Conservation (phyloP, 2,888 invertebrate species). For the Dusona sp. region DNA sequence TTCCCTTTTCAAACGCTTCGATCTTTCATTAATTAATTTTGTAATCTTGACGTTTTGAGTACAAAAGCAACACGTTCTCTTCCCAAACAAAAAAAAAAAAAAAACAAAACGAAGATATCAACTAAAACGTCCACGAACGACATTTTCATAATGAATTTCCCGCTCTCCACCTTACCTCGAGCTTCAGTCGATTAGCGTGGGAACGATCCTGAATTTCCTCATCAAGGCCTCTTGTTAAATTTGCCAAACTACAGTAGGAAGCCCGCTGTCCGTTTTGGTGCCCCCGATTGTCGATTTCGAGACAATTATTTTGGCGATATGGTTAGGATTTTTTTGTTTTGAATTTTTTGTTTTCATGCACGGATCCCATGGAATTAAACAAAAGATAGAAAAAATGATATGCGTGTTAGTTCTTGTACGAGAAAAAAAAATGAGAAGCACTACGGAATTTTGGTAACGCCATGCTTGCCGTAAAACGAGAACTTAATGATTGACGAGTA, state of each 20-base stretch:
- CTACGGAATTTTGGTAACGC: conserved; percentile 45
- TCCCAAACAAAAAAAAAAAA: neutral
- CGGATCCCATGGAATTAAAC: conserved; percentile 73
- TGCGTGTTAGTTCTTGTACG: conserved; percentile 73
- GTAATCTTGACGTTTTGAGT: conserved; percentile 19
- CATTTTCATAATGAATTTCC: conserved; percentile 36
- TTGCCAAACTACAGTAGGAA: conserved; percentile 84
- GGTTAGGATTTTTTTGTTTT: conserved; percentile 65
- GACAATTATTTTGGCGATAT: conserved; percentile 65
- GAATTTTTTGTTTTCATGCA: conserved; percentile 74
- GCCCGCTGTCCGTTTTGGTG: conserved; percentile 78
- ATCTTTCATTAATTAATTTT: conserved; percentile 16
- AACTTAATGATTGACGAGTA: too few species aligned
- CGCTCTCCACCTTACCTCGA: conserved; percentile 78
- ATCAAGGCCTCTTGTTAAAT: conserved; percentile 80
- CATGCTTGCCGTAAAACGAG: too few species aligned
- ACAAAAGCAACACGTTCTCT: neutral
- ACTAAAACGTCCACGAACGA: neutral
- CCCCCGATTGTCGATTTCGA: conserved; percentile 61
- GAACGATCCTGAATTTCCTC: conserved; percentile 72
- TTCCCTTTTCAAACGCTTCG: conserved; percentile 22
- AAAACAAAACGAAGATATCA: neutral
- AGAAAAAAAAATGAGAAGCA: conserved; percentile 53
- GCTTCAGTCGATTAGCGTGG: conserved; percentile 69
- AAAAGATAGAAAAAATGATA: conserved; percentile 75